These are phyloP conservation scores for Dendronephthya gigantea DNA, from an alignment of 64 coral and sea anemone species.

Conservation along the genomic window DNA sequence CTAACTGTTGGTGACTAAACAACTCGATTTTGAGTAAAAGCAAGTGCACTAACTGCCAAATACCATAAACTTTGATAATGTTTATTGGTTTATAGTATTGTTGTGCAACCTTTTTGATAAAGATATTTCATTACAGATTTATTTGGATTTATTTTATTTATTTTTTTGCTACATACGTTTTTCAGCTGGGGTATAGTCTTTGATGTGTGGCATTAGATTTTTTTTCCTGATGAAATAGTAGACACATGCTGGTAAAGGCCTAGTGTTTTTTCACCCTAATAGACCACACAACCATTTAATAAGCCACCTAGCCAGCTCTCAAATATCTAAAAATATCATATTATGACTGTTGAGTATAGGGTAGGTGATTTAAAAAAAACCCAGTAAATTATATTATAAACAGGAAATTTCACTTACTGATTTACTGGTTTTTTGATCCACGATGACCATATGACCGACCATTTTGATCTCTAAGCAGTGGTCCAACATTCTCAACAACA, in stretches of 20 bases:
- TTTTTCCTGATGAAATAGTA: neutral
- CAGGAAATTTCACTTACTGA: neutral
- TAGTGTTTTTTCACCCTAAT: neutral
- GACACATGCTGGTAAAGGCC: constrained; percentile 10
- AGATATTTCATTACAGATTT: neutral
- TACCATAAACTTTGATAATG: too few species aligned
- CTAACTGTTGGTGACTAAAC: too few species aligned
- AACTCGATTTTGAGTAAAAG: too few species aligned
- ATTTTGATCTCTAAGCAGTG: neutral
- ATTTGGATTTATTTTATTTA: neutral
- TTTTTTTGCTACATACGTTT: neutral
- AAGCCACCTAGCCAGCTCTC: neutral
- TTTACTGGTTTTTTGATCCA: too few species aligned
- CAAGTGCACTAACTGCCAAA: too few species aligned
- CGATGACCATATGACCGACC: too few species aligned
- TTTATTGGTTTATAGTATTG: too few species aligned
- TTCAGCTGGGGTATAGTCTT: neutral
- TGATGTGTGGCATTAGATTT: neutral
- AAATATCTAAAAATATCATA: constrained; percentile 21
- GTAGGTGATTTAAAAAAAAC: neutral
- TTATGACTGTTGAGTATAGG: too few species aligned
- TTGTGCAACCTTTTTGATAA: neutral
- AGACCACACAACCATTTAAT: constrained; percentile 27
- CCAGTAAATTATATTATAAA: neutral
- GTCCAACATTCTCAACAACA: neutral